Conservation (phyloP, 1,140 invertebrate genomes). For the Phthorimaea operculella region DNA sequence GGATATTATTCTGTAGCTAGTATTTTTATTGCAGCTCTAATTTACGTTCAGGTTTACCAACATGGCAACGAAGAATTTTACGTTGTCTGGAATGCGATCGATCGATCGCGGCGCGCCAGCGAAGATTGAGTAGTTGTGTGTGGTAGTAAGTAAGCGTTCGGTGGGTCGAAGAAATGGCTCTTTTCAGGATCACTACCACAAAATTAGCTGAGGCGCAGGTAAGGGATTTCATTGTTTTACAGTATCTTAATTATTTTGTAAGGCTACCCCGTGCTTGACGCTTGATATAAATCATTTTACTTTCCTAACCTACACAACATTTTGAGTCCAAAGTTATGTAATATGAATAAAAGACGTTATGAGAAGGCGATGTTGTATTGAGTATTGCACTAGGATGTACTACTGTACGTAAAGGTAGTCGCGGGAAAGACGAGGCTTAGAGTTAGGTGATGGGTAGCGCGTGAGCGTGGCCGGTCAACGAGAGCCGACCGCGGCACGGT, state of each 20-base stretch:
- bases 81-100: constrained; percentile 10
- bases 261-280: background rate
- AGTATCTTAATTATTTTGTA: background rate
- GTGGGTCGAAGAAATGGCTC: constrained; percentile 53
- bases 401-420: too few relatives aligned
- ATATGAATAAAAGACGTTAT: constrained; percentile 37
- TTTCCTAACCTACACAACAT: constrained; percentile 46
- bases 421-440: too few relatives aligned
- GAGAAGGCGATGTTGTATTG: constrained; percentile 1
- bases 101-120: constrained; percentile 31
- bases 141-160: constrained; percentile 47
- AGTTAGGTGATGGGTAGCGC: too few relatives aligned
- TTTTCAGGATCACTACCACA: constrained; percentile 53
- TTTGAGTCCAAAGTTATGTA: constrained; percentile 51
- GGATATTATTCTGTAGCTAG: too few relatives aligned
- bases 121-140: constrained; percentile 32
- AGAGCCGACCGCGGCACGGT: too few relatives aligned
- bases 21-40: too few relatives aligned
- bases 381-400: background rate
- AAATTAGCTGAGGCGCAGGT: constrained; percentile 56
- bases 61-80: too few relatives aligned
- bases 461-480: too few relatives aligned
- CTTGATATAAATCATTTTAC: constrained; percentile 8
- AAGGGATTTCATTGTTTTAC: constrained; percentile 18
- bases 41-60: too few relatives aligned